A percentile compares a stretch with the other conserved stretches of the same genome.
Evolutionary conservation across 2,113 vertebrate species (phyloP).

Genomic region (Hyperopisus bebe): DNA sequence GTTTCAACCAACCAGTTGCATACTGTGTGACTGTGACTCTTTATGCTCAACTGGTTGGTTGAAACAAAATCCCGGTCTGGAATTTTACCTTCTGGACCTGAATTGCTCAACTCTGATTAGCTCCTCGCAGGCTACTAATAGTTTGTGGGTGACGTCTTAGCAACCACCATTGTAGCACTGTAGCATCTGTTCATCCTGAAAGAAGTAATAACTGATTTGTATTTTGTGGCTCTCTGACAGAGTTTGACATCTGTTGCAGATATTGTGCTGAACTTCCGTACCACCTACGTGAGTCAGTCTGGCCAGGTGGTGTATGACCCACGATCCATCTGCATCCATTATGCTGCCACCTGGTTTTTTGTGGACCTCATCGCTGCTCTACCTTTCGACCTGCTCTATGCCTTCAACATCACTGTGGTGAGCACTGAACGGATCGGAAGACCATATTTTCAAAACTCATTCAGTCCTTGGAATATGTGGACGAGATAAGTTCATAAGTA

Average conservation of each 20-base stretch:
- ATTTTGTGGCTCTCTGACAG: not conserved
- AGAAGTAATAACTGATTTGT: not conserved
- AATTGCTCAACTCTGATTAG: not conserved
- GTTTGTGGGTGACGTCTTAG: not conserved
- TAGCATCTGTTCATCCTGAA: not conserved
- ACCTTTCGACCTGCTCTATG: conserved; percentile 83
- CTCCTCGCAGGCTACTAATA: not conserved
- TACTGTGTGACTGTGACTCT: too few species aligned
- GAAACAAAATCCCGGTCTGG: too few species aligned
- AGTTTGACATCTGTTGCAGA: conserved; percentile 50
- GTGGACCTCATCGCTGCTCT: conserved; percentile 83
- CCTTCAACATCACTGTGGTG: conserved; percentile 84
- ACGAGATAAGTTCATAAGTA: not conserved
- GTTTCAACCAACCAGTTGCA: too few species aligned
- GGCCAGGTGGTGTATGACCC: conserved; percentile 82
- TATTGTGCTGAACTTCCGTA: conserved; percentile 79
- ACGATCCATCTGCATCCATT: conserved; percentile 82
- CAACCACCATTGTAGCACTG: not conserved
- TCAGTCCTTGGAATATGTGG: not conserved
- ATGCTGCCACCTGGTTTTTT: conserved; percentile 83
- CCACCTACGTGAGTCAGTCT: conserved; percentile 78
- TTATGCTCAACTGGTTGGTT: too few species aligned
- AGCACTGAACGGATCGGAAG: conserved; percentile 38
- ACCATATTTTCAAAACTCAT: not conserved
- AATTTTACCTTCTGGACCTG: too few species aligned